Base-by-base conservation (phyloP, 2,113 vertebrate species). In the Picathartes gymnocephalus region DNA sequence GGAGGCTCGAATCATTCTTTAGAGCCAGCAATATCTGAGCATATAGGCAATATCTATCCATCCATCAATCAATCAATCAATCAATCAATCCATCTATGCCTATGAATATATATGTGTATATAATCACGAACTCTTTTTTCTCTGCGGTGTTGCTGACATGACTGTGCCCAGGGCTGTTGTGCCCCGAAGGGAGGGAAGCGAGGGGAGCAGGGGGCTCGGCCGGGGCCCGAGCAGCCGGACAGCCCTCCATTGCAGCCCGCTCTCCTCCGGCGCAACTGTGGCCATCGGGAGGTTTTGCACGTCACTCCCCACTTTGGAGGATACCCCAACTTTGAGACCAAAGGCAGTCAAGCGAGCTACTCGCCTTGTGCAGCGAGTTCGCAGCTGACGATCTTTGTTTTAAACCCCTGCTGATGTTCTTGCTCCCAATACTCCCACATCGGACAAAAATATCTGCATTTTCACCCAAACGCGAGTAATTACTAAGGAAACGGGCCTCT, bases 401-500 rank as follows among this genome's bases (percentile, higher is more conserved):
- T 92, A 94, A 97, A 86, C 96, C 93, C 97, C 97, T 95, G 98
- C 97, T 96, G 97, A 87, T 91, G 69, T 61, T 91, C 91, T 86
- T 96, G 84, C 90, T 94, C 91, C 84, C 35, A 5, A 86, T 94
- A 92, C 93, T 96, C 94, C 90, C 91, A 87, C 96, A 81, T 85
- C 50, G 86, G 93, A 93, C 90, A 95, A 96, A 97, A 96, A 96
- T 96, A 93, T 95, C 93, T 96, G 96, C 96, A 97, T 97, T 97
- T 97, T 96, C 95, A 94, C 96, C 94, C 96, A 94, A 91, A 96
- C 97, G 97, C 68, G 96, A 93, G 97, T 92, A 97, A 98, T 98
- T 98, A 97, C 97, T 98, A 98, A 97, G 98, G 98, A 97, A 97
- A 98, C 97, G 96, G 96, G 96, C 97, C 95, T 93, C 96, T 91